These are phyloP conservation scores for Philereme vetulata DNA, from an alignment of 2,888 invertebrate species.

Conservation along the genomic window DNA sequence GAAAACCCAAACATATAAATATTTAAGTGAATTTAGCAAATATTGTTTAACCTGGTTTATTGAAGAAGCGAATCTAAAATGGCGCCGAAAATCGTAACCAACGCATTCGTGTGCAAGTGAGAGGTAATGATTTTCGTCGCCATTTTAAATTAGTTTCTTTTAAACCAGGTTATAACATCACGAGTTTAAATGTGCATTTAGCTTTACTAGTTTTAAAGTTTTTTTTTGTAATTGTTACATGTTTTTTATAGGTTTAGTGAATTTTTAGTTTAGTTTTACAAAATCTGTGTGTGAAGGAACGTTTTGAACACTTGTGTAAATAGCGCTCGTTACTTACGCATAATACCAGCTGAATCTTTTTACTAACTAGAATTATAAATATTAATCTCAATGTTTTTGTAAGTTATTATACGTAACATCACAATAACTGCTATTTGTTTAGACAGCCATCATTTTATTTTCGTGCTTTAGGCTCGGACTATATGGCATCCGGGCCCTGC, in stretches of 20 bases:
- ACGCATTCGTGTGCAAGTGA: no score
- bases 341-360: constrained; percentile 11
- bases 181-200: constrained; percentile 32
- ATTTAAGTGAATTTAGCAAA: constrained; percentile 41
- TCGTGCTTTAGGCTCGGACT: no score
- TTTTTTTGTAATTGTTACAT: constrained; percentile 9
- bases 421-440: neutral
- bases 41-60: neutral
- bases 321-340: constrained; percentile 14
- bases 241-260: constrained; percentile 5
- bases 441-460: neutral
- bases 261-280: constrained; percentile 1
- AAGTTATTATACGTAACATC: neutral
- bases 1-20: constrained; percentile 59
- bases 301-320: constrained; percentile 29
- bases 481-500: no score
- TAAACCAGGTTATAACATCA: neutral
- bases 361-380: constrained; percentile 6
- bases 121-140: no score
- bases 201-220: constrained; percentile 31
- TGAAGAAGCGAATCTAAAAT: no score
- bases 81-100: no score
- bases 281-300: constrained; percentile 12
- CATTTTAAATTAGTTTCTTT: no score
- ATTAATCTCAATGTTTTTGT: constrained; percentile 8